Conservation (phyloP, 2,888 invertebrate genomes). For the Brachycybe producta region DNA sequence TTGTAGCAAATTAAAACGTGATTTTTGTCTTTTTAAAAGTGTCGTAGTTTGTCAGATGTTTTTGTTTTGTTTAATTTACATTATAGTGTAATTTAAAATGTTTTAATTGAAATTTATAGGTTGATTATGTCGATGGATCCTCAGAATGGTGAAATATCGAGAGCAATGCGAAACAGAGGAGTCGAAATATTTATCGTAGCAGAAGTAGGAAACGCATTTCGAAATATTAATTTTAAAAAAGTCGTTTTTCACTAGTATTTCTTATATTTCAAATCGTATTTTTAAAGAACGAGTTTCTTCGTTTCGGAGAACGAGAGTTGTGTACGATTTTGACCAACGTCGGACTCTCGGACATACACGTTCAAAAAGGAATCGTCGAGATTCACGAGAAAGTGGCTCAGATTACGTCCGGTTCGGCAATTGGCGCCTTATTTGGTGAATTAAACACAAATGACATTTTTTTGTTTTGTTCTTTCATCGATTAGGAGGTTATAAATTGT, state of each 20-base stretch:
- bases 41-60: constrained; percentile 13
- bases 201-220: constrained; percentile 15
- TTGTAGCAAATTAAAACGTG: too few species aligned
- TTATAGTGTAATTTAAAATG: not conserved
- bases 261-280: not conserved
- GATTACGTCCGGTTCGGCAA: not conserved
- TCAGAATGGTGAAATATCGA: constrained; percentile 86
- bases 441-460: not conserved
- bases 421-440: not conserved
- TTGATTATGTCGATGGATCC: constrained; percentile 92
- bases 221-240: constrained; percentile 7
- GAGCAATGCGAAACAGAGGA: constrained; percentile 96
- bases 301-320: too few species aligned
- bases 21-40: too few species aligned
- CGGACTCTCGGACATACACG: constrained; percentile 3
- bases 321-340: constrained; percentile 12
- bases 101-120: constrained; percentile 35
- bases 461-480: not conserved
- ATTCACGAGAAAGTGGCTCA: not conserved
- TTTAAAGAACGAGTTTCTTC: too few species aligned
- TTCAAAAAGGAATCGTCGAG: constrained; percentile 6
- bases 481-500: constrained; percentile 46
- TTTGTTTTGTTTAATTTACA: not conserved
- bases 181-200: constrained; percentile 64
- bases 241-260: not conserved